Evolutionary conservation across 2,113 vertebrate species (phyloP).

Genomic region (Myrmecobius fasciatus): DNA sequence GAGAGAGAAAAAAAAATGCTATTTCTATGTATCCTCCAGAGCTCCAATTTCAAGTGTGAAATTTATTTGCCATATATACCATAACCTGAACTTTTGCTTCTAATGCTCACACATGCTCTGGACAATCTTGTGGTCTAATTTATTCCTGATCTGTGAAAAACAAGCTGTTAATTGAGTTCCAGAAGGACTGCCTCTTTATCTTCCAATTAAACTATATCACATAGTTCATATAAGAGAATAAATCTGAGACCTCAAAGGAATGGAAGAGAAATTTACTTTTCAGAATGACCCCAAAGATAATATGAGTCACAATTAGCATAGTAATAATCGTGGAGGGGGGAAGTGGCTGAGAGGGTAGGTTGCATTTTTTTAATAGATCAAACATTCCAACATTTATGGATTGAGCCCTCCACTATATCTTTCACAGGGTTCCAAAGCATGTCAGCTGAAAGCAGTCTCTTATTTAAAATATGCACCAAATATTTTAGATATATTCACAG

Average conservation of each 20-base stretch:
- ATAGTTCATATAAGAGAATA: not conserved
- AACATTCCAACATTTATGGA: not conserved
- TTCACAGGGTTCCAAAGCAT: not conserved
- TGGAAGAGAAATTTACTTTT: not conserved
- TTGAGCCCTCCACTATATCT: not conserved
- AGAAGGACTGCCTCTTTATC: not conserved
- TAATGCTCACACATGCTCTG: not conserved
- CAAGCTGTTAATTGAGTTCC: not conserved
- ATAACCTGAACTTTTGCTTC: not conserved
- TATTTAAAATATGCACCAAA: not conserved
- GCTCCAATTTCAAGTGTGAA: not conserved
- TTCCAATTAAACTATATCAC: not conserved
- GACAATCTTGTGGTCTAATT: not conserved
- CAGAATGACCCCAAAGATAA: not conserved
- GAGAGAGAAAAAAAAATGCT: not conserved
- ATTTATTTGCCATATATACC: not conserved
- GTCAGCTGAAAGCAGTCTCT: not conserved
- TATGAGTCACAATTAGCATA: not conserved
- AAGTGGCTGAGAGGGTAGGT: not conserved
- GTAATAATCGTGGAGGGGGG: not conserved
- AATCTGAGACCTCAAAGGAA: not conserved
- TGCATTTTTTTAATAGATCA: not conserved
- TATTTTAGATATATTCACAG: not conserved
- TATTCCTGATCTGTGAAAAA: not conserved
- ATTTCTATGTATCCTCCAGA: not conserved